Evolutionary conservation across 2,113 vertebrate species (phyloP), one percentile per base, ranked within the genome.

Genomic region (Coracopsis vasa): DNA sequence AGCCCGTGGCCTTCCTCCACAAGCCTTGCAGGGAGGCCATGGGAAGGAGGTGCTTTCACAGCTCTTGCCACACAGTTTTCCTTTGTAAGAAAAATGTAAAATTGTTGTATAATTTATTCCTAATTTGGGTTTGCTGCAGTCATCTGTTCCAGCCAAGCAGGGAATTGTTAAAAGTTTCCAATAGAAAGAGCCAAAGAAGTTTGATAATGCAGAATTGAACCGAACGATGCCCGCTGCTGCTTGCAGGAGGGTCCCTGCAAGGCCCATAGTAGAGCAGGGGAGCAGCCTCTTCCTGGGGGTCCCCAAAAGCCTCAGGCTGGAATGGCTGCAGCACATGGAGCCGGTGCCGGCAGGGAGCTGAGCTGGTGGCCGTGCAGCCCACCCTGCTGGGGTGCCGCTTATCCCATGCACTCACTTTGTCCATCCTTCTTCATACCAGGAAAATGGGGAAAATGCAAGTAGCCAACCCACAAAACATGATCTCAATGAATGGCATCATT

Each of bases 111-210:
- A 96, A 97, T 97, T 97, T 95, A 97, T 97, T 97, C 95, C 94
- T 95, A 91, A 96, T 96, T 95, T 97, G 96, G 94, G 88, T 94
- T 97, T 96, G 94, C 95, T 97, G 97, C 95, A 96, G 93, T 94
- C 96, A 88, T 96, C 92, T 80, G 89, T 96, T 93, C 95, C 95
- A 96, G 95, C 84, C 85, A 91, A 80, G 92, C 81, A 47, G 91
- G 45, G 93, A 75, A 90, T 86, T 95, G 89, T 97, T 97, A 93
- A 95, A 96, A 96, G 90, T 97, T 97, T 96, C 91, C 94, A 65
- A 90, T 35, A 90, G 79, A 7, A 86, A 90, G 91, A 95, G 96
- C 91, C 95, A 96, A 94, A 83, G 88, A 44, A 73, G 72, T 94
- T 95, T 96, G 96, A 96, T 95, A 92, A 51, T 83, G 80, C 71